phyloP scores from a whole-genome alignment of 2,113 vertebrate genomes.

The Platycercus adscitus region DNA sequence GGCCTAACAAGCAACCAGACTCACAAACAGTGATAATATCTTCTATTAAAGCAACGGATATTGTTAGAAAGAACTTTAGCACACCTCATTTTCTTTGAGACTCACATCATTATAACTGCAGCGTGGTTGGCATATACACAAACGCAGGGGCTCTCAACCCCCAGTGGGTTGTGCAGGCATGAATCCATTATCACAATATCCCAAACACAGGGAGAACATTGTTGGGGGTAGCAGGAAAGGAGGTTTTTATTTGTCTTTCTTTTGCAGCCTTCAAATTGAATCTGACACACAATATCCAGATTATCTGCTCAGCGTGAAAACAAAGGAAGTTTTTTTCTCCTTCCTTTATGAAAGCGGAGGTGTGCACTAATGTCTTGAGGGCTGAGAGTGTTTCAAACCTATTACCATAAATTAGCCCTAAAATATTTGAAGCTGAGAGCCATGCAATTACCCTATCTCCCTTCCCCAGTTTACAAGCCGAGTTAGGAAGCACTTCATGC shows the following conservation, averaged over 20 bases:
- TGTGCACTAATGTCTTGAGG: background rate
- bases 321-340: background rate
- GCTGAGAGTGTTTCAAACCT: background rate
- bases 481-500: background rate
- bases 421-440: background rate
- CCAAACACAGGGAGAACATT: background rate
- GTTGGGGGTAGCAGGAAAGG: background rate
- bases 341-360: background rate
- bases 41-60: conserved; percentile 56
- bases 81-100: conserved; percentile 22
- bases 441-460: background rate
- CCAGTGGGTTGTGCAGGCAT: background rate
- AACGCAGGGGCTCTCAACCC: background rate
- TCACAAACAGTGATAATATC: conserved; percentile 52
- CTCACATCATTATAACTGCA: background rate
- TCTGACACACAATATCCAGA: conserved; percentile 56
- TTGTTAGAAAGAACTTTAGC: conserved; percentile 31
- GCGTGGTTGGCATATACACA: background rate
- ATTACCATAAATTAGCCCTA: conserved; percentile 30
- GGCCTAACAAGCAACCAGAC: background rate
- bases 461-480: background rate
- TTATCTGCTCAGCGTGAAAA: conserved; percentile 60
- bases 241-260: conserved; percentile 39
- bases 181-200: conserved; percentile 41
- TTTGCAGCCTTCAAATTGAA: conserved; percentile 22